A percentile compares a stretch with the other conserved stretches of the same genome.
phyloP scores from a whole-genome alignment of 2,888 invertebrate genomes.

The Vanessa cardui region DNA sequence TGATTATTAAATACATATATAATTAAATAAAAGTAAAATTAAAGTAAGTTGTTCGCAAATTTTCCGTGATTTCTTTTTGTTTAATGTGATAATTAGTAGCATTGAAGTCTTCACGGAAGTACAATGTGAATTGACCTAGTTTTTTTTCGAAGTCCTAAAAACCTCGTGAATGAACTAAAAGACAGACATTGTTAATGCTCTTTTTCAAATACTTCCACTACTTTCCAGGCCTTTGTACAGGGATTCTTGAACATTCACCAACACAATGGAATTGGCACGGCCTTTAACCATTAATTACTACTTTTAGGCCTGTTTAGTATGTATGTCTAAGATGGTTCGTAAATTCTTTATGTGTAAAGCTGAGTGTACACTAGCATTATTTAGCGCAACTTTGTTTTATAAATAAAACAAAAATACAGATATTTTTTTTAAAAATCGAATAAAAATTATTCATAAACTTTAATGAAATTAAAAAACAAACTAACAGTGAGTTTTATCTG shows the following conservation, averaged over 20 bases:
- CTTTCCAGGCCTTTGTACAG: conserved; percentile 36
- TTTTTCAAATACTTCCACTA: conserved; percentile 40
- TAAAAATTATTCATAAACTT: no score
- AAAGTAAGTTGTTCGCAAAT: no score
- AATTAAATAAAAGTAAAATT: no score
- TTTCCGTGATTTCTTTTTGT: background rate
- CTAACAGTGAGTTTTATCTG: no score
- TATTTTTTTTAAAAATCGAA: background rate
- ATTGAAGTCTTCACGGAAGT: conserved; percentile 11
- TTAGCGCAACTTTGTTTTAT: background rate
- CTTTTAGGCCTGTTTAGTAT: conserved; percentile 32
- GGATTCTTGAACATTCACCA: conserved; percentile 37
- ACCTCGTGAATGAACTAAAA: conserved; percentile 35
- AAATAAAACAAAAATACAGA: background rate
- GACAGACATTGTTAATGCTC: conserved; percentile 40
- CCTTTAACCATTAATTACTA: conserved; percentile 38
- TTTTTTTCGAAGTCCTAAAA: conserved; percentile 28
- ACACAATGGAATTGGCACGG: conserved; percentile 40
- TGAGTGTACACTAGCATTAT: background rate
- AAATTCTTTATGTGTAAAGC: background rate
- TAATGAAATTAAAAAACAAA: no score
- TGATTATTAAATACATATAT: no score
- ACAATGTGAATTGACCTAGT: conserved; percentile 36
- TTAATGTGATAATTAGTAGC: background rate
- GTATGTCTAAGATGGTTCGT: conserved; percentile 7